Evolutionary conservation across 2,888 invertebrate species (phyloP).

Genomic region (Alitta virens): DNA sequence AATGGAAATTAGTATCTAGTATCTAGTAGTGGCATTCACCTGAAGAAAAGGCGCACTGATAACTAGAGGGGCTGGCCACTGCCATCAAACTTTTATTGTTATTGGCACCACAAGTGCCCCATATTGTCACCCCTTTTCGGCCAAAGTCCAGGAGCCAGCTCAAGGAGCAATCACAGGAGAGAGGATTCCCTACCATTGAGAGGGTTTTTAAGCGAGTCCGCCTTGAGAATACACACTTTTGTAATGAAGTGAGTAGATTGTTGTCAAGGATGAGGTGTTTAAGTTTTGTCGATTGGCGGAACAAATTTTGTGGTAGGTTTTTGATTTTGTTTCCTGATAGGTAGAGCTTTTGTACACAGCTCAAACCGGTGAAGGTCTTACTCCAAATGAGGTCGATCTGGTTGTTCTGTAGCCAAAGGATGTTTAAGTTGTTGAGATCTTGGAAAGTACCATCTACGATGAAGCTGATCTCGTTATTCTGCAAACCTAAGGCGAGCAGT

Average conservation of each 20-base stretch:
- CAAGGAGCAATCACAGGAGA: constrained; percentile 28
- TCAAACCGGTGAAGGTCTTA: constrained; percentile 20
- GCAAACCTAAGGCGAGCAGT: constrained; percentile 21
- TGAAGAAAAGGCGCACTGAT: constrained; percentile 11
- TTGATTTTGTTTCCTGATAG: constrained; percentile 25
- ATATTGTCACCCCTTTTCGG: constrained; percentile 15
- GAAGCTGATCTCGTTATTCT: constrained; percentile 25
- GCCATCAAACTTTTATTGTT: constrained; percentile 5
- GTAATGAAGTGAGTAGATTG: constrained; percentile 22
- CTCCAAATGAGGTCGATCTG: constrained; percentile 21
- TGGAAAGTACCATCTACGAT: constrained; percentile 23
- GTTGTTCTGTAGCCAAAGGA: constrained; percentile 27
- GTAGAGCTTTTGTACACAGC: constrained; percentile 22
- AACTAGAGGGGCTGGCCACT: constrained; percentile 6
- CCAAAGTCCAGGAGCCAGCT: constrained; percentile 22
- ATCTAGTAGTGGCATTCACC: constrained; percentile 5
- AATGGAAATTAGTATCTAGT: no score
- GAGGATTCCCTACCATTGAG: constrained; percentile 28
- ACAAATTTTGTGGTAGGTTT: constrained; percentile 21
- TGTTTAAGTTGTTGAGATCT: constrained; percentile 21
- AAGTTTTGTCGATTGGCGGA: constrained; percentile 18
- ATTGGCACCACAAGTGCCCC: constrained; percentile 26
- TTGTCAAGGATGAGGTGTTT: constrained; percentile 25
- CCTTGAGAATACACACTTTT: constrained; percentile 21
- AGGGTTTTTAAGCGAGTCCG: constrained; percentile 20